Evolutionary conservation across 2,797 vertebrate species (phyloP).

Genomic region (Hypotaenidia philippensis): DNA sequence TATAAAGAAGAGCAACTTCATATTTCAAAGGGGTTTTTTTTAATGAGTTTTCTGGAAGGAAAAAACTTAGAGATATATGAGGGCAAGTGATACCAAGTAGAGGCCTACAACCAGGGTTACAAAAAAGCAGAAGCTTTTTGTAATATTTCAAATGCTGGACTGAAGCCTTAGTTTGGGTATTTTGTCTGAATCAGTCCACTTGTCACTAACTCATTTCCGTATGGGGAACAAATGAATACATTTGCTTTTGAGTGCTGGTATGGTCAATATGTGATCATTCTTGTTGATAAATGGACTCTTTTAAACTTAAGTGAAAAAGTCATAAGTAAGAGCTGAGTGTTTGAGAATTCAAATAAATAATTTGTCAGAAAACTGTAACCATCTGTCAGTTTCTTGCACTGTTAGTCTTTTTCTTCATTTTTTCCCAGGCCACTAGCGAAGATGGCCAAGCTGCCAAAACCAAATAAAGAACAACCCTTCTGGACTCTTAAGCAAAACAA

Average conservation of each 20-base stretch:
- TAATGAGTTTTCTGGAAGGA: background rate
- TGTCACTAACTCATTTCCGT: background rate
- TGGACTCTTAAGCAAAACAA: constrained; percentile 13
- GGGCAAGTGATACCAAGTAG: rapidly evolving
- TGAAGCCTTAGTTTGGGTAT: background rate
- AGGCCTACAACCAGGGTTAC: background rate
- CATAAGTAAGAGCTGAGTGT: constrained; percentile 42
- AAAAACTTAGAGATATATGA: background rate
- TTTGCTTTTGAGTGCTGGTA: constrained; percentile 36
- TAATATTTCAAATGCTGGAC: background rate
- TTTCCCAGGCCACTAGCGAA: constrained; percentile 17
- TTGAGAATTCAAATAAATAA: constrained; percentile 65
- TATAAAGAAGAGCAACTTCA: background rate
- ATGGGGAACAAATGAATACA: background rate
- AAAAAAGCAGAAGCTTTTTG: background rate
- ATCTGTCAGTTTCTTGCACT: constrained; percentile 39
- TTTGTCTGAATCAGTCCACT: constrained; percentile 30
- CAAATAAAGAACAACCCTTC: constrained; percentile 43
- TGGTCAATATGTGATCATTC: constrained; percentile 39
- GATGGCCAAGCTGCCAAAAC: background rate
- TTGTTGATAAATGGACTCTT: constrained; percentile 57
- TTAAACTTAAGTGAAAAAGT: constrained; percentile 63
- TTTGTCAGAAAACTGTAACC: constrained; percentile 58
- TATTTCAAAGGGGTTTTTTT: background rate
- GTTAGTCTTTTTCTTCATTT: background rate